A percentile compares a stretch with the other conserved stretches of the same genome.
Evolutionary conservation across 92 coral and sea anemone species (phyloP).

Genomic region (Desmophyllum pertusum): DNA sequence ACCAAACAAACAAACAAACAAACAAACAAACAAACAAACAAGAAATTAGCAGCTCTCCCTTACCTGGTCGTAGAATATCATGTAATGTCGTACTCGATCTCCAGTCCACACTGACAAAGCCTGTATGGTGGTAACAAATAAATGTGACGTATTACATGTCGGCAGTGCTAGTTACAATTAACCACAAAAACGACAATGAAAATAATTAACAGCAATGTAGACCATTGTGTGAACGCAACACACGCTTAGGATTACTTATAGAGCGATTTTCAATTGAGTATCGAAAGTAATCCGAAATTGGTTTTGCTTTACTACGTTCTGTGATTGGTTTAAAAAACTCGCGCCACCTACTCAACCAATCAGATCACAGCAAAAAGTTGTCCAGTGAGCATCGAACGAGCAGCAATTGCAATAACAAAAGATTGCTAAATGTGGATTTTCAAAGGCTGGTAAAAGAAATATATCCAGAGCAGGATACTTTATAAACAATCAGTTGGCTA

Average conservation of each 20-base stretch:
- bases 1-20: not conserved
- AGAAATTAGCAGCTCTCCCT: not conserved
- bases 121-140: slow-evolving; percentile 30
- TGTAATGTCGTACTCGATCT: slow-evolving; percentile 79
- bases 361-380: too few relatives aligned
- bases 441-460: too few relatives aligned
- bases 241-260: not conserved
- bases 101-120: slow-evolving; percentile 85
- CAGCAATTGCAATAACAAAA: too few relatives aligned
- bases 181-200: not conserved
- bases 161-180: not conserved
- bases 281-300: too few relatives aligned
- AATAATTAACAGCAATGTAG: not conserved
- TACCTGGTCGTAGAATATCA: slow-evolving; percentile 79
- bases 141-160: not conserved
- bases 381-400: too few relatives aligned
- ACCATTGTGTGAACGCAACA: not conserved
- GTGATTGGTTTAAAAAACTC: too few relatives aligned
- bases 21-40: not conserved
- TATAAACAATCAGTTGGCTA: too few relatives aligned
- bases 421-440: too few relatives aligned
- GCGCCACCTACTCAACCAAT: too few relatives aligned
- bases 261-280: too few relatives aligned
- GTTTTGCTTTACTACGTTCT: too few relatives aligned
- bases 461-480: too few relatives aligned